These are phyloP conservation scores for Sphenodon punctatus DNA, from an alignment of 2,797 vertebrate genomes.

Conservation along the genomic window DNA sequence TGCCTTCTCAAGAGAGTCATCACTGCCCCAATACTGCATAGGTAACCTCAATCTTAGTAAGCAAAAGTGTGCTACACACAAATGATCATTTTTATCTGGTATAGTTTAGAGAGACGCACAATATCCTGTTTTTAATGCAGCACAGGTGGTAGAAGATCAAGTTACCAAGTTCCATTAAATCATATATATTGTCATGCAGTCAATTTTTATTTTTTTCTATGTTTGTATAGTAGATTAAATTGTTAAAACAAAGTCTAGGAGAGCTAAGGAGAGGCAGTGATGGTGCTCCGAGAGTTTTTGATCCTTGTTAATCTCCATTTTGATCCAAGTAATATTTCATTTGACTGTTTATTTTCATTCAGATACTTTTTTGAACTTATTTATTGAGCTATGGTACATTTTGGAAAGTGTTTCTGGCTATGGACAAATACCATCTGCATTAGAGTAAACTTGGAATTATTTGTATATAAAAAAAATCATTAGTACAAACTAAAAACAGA, in stretches of 20 bases:
- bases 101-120: constrained; percentile 26
- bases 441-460: constrained; percentile 71
- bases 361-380: constrained; percentile 67
- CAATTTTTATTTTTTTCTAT: constrained; percentile 33
- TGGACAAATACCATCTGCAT: constrained; percentile 73
- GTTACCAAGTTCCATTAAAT: constrained; percentile 39
- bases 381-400: constrained; percentile 65
- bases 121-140: constrained; percentile 62
- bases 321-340: constrained; percentile 55
- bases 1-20: not conserved
- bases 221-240: constrained; percentile 15
- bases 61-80: not conserved
- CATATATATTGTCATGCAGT: constrained; percentile 4
- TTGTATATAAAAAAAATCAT: constrained; percentile 56
- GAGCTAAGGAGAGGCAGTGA: constrained; percentile 2
- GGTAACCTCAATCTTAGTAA: not conserved
- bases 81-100: constrained; percentile 35
- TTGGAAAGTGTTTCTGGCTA: constrained; percentile 68
- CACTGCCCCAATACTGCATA: not conserved
- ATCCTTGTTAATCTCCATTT: constrained; percentile 61
- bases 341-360: constrained; percentile 71
- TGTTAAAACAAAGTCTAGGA: constrained; percentile 28
- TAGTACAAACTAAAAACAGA: constrained; percentile 64
- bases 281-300: not conserved
- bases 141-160: constrained; percentile 33